A percentile compares a stretch with the other conserved stretches of the same genome.
Conservation (phyloP, 1,140 invertebrate species). For the Papilio polytes region DNA sequence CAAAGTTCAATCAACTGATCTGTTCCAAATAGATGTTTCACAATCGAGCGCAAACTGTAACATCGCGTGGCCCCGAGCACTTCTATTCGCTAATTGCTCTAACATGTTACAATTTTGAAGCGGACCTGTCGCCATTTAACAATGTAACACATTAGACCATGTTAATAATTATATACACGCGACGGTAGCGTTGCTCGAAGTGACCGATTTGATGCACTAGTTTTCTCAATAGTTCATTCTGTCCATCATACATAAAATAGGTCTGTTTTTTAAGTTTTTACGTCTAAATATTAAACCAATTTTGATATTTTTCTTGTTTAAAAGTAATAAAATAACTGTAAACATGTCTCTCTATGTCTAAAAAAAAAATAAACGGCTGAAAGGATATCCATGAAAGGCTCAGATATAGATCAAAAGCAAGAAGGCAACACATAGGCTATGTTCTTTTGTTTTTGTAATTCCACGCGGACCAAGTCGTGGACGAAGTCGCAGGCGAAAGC, state of each 20-base stretch:
- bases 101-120: conserved; percentile 47
- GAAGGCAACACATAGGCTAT: no score
- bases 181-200: conserved; percentile 49
- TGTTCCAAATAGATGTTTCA: conserved; percentile 35
- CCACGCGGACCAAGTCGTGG: no score
- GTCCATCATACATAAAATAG: neutral
- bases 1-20: conserved; percentile 38
- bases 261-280: neutral
- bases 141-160: conserved; percentile 46
- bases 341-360: no score
- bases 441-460: no score
- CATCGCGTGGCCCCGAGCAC: conserved; percentile 47
- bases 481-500: no score
- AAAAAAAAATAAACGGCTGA: no score
- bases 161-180: conserved; percentile 47
- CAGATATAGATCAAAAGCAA: no score
- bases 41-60: conserved; percentile 42
- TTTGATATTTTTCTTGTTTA: neutral
- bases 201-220: conserved; percentile 50
- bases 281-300: neutral
- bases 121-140: conserved; percentile 39
- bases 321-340: neutral
- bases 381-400: no score
- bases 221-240: conserved; percentile 36
- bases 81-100: conserved; percentile 43